Evolutionary conservation across 1,140 invertebrate species (phyloP).

Genomic region (Brachystomella parvula): DNA sequence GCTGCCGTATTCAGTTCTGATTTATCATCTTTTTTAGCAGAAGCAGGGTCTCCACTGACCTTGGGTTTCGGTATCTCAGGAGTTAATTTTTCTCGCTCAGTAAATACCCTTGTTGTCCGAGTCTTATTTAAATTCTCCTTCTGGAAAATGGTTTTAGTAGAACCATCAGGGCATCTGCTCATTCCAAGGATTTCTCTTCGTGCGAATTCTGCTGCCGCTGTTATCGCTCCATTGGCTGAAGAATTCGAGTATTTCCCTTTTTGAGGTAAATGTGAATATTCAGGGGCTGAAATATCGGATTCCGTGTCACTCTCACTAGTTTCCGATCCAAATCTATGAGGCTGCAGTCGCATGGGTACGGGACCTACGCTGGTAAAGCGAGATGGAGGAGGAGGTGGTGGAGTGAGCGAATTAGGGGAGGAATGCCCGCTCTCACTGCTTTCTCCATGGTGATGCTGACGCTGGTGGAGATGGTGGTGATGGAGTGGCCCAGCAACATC

Average conservation of each 20-base stretch:
- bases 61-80: too few relatives aligned
- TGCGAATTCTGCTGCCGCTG: slow-evolving; percentile 33
- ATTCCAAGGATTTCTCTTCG: slow-evolving; percentile 33
- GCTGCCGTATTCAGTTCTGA: background rate
- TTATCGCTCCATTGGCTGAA: background rate
- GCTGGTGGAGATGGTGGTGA: background rate
- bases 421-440: slow-evolving; percentile 34
- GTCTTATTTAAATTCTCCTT: too few relatives aligned
- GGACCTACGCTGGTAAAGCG: slow-evolving; percentile 16
- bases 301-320: slow-evolving; percentile 38
- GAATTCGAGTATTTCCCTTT: too few relatives aligned
- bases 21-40: background rate
- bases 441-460: slow-evolving; percentile 5
- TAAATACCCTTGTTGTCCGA: too few relatives aligned
- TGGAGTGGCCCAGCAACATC: slow-evolving; percentile 22
- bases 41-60: too few relatives aligned
- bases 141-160: background rate
- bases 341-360: background rate
- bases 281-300: slow-evolving; percentile 31
- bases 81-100: too few relatives aligned
- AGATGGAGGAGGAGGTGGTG: slow-evolving; percentile 27
- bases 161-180: background rate
- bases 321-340: slow-evolving; percentile 33
- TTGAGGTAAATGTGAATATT: slow-evolving; percentile 20
- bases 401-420: slow-evolving; percentile 35